These are phyloP conservation scores for Colletes gigas DNA, from an alignment of 1,140 invertebrate genomes.

Conservation along the genomic window DNA sequence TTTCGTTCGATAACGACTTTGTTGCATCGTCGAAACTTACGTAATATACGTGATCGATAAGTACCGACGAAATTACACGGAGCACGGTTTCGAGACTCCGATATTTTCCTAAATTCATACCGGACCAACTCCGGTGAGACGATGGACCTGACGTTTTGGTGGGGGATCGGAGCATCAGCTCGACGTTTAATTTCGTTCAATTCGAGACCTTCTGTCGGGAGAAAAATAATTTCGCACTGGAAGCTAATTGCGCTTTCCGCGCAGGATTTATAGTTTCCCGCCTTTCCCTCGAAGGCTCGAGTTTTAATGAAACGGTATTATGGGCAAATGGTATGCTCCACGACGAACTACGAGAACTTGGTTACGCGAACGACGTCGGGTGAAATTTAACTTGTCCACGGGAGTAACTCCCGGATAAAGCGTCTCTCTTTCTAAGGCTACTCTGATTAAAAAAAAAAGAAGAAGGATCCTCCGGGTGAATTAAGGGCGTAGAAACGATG, in stretches of 20 bases:
- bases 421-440: neutral
- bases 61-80: too few relatives aligned
- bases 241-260: neutral
- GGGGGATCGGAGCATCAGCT: neutral
- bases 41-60: too few relatives aligned
- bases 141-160: too few relatives aligned
- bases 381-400: slow-evolving; percentile 18
- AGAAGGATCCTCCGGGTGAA: too few relatives aligned
- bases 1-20: too few relatives aligned
- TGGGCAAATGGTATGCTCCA: slow-evolving; percentile 14
- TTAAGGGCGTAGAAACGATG: too few relatives aligned
- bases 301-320: slow-evolving; percentile 43
- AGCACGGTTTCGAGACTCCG: too few relatives aligned
- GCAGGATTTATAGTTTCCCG: slow-evolving; percentile 20
- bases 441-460: neutral
- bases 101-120: too few relatives aligned
- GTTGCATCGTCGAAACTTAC: too few relatives aligned
- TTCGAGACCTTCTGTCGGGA: neutral
- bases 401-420: slow-evolving; percentile 1
- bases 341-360: neutral
- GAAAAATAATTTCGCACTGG: neutral
- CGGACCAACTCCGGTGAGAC: too few relatives aligned
- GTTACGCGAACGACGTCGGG: neutral
- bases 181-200: neutral
- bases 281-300: neutral